Percentiles rank a stretch among this genome's conserved stretches.
These are phyloP conservation scores for Catagonus wagneri DNA, from an alignment of 2,113 vertebrate species.

Conservation along the genomic window DNA sequence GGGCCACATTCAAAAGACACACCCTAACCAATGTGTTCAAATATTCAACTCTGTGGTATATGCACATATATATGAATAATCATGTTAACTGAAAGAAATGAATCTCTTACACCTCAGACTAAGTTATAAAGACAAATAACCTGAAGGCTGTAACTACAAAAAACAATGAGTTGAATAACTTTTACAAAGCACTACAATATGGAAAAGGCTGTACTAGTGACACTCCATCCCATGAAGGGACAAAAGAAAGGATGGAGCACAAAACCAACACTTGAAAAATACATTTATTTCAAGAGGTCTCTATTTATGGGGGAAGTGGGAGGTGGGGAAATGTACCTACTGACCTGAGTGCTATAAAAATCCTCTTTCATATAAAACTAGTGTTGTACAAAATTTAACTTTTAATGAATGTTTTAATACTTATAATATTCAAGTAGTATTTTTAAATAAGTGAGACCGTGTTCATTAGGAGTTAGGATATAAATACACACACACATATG, in stretches of 20 bases:
- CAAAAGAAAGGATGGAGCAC: fast-evolving
- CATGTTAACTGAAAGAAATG: background rate
- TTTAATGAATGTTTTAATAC: background rate
- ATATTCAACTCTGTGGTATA: background rate
- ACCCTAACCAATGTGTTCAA: background rate
- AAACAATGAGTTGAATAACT: background rate
- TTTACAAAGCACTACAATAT: background rate
- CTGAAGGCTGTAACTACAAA: background rate
- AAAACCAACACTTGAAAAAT: background rate
- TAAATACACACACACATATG: fast-evolving
- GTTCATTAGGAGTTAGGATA: background rate
- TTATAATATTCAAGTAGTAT: no score
- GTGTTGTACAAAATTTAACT: background rate
- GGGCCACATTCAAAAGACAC: background rate
- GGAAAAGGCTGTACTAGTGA: background rate
- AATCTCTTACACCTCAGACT: background rate
- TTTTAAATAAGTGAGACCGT: background rate
- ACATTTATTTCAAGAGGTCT: background rate
- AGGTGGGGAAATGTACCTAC: background rate
- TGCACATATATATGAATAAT: background rate
- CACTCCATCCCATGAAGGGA: background rate
- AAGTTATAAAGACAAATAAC: constrained; percentile 11
- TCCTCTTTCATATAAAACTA: constrained; percentile 11
- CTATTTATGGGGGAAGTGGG: background rate
- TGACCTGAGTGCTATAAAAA: background rate